Percentiles rank a stretch among this genome's conserved stretches.
Conservation (phyloP, 2,797 vertebrate species). For the Pipistrellus kuhlii region DNA sequence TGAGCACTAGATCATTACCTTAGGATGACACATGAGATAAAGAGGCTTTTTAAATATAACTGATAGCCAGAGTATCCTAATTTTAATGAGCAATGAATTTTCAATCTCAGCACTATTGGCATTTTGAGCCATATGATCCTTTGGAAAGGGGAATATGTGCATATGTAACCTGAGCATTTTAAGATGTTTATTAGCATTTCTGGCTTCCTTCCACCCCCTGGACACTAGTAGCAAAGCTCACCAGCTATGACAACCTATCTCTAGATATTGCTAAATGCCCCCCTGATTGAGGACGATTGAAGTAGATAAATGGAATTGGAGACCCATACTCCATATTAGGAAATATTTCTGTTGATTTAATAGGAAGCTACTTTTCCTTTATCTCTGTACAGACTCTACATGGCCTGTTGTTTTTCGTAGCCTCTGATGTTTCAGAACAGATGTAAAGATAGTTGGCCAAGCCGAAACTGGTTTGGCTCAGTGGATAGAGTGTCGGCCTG, state of each 20-base stretch:
- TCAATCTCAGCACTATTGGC: background rate
- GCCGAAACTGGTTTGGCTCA: background rate
- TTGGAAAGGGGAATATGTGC: background rate
- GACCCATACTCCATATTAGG: background rate
- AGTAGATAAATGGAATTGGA: background rate
- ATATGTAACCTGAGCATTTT: background rate
- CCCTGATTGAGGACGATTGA: background rate
- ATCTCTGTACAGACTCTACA: background rate
- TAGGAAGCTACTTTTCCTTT: background rate
- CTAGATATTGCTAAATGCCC: background rate
- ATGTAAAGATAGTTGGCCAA: background rate
- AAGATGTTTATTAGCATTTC: background rate
- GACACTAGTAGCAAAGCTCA: background rate
- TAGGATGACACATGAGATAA: background rate
- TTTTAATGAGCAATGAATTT: background rate
- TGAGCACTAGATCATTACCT: background rate
- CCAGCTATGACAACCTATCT: background rate
- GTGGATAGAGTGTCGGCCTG: too few species aligned
- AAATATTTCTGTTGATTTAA: background rate
- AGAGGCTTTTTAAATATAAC: background rate
- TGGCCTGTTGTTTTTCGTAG: background rate
- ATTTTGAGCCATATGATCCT: background rate
- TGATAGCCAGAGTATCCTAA: background rate
- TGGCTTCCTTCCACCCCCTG: background rate
- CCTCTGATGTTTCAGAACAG: constrained; percentile 1